These are phyloP conservation scores for Willisornis vidua DNA, from an alignment of 2,113 vertebrate species.

Conservation along the genomic window DNA sequence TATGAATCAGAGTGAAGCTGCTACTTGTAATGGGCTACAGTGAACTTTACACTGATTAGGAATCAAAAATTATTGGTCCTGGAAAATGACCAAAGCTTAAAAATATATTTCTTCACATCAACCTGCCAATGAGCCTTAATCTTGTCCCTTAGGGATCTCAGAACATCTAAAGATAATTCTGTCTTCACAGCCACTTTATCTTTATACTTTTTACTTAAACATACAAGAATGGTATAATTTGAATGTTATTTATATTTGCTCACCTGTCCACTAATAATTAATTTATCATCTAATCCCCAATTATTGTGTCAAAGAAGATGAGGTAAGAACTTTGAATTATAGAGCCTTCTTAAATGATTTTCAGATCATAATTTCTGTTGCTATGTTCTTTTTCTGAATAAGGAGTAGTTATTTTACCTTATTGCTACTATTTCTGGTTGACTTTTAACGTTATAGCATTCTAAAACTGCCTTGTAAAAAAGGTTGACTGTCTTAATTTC, in stretches of 20 bases:
- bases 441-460: not conserved
- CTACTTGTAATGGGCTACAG: not conserved
- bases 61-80: conserved; percentile 19
- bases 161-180: conserved; percentile 3
- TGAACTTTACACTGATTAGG: conserved; percentile 11
- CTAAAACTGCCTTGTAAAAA: not conserved
- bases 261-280: conserved; percentile 12
- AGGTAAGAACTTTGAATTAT: not conserved
- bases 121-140: not conserved
- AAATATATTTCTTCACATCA: not conserved
- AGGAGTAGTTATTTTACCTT: not conserved
- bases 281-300: not conserved
- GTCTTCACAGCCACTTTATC: not conserved
- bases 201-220: conserved; percentile 7
- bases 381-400: not conserved
- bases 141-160: not conserved
- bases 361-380: not conserved
- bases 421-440: not conserved
- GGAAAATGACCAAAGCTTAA: not conserved
- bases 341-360: not conserved
- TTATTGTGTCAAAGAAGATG: not conserved
- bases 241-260: not conserved
- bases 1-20: not conserved
- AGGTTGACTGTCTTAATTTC: not conserved
- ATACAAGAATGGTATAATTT: not conserved